These are phyloP conservation scores for Salmo trutta DNA, from an alignment of 2,797 vertebrate genomes.

Conservation along the genomic window DNA sequence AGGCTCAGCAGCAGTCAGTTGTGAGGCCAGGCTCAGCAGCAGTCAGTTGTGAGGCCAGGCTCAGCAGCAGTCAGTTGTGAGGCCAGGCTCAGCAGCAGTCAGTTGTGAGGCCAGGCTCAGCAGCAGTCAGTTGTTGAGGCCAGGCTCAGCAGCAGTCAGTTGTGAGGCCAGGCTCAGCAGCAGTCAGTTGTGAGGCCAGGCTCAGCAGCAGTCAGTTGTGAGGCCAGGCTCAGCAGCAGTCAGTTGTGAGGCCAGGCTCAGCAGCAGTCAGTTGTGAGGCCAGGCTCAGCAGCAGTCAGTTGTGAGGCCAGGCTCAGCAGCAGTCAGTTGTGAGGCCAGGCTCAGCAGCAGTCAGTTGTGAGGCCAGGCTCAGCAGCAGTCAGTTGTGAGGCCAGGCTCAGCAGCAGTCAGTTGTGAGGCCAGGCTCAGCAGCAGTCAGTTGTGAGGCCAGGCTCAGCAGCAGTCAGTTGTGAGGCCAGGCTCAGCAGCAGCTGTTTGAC, in stretches of 20 bases:
- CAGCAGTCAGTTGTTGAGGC: too few relatives aligned
- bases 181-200: too few relatives aligned
- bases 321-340: slow-evolving; percentile 54
- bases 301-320: too few relatives aligned
- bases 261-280: slow-evolving; percentile 58
- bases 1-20: background rate
- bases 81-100: slow-evolving; percentile 59
- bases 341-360: background rate
- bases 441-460: slow-evolving; percentile 50
- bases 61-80: background rate
- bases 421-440: slow-evolving; percentile 26
- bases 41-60: slow-evolving; percentile 52
- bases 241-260: too few relatives aligned
- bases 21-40: too few relatives aligned
- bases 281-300: background rate
- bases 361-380: slow-evolving; percentile 58
- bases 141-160: slow-evolving; percentile 55
- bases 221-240: slow-evolving; percentile 26
- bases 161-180: slow-evolving; percentile 39
- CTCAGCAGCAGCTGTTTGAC: background rate
- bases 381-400: slow-evolving; percentile 45
- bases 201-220: slow-evolving; percentile 57
- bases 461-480: slow-evolving; percentile 54
- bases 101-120: slow-evolving; percentile 42
- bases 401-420: slow-evolving; percentile 48